Evolutionary conservation across 2,888 invertebrate genomes (phyloP).

Genomic region (Noctua janthina): DNA sequence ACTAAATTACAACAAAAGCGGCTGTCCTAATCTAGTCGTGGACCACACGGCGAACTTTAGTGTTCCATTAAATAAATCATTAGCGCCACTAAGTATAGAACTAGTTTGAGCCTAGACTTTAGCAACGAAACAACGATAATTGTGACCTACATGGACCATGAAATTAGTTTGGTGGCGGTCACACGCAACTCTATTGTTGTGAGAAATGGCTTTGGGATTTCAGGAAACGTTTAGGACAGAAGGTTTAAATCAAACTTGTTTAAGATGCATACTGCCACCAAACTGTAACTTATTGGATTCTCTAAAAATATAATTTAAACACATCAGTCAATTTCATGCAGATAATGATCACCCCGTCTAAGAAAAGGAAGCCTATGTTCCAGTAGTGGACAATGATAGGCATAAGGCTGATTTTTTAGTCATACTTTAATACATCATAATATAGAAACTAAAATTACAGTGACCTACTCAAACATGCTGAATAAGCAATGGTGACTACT

Average conservation of each 20-base stretch:
- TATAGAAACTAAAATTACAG: background rate
- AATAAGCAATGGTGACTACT: background rate
- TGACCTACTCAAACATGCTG: background rate
- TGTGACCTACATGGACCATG: constrained; percentile 63
- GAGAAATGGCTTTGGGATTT: constrained; percentile 13
- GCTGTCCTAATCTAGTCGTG: constrained; percentile 33
- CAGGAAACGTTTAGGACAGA: constrained; percentile 16
- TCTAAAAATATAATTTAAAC: background rate
- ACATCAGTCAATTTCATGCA: background rate
- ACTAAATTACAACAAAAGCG: constrained; percentile 44
- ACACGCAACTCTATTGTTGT: constrained; percentile 24
- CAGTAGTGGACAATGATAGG: background rate
- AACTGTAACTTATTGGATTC: background rate
- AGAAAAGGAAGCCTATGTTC: background rate
- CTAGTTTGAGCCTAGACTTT: constrained; percentile 46
- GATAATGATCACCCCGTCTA: background rate
- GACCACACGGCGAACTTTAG: constrained; percentile 55
- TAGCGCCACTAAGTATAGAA: constrained; percentile 40
- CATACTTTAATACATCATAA: background rate
- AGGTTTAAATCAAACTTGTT: background rate
- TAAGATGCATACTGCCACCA: background rate
- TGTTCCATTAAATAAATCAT: constrained; percentile 59
- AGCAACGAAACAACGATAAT: constrained; percentile 54
- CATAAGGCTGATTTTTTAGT: background rate
- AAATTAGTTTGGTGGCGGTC: constrained; percentile 46